phyloP scores from a whole-genome alignment of 2,797 vertebrate genomes.

The Poecilia gillii region DNA sequence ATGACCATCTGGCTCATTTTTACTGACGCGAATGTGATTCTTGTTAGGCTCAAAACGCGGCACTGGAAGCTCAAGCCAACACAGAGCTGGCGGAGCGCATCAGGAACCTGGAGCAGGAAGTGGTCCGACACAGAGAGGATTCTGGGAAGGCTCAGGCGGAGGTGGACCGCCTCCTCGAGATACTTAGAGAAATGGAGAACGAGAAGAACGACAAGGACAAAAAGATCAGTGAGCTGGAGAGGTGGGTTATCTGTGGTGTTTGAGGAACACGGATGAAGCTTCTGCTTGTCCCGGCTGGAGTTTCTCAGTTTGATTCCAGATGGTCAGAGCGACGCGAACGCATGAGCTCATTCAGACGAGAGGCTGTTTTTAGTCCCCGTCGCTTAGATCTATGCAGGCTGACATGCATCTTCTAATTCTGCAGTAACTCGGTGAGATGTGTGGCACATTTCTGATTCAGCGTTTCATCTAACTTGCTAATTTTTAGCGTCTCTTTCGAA shows the following conservation, averaged over 20 bases:
- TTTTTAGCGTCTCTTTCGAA: background rate
- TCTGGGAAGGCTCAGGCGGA: slow-evolving; percentile 94
- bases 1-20: background rate
- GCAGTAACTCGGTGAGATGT: background rate
- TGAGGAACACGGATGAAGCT: background rate
- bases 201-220: slow-evolving; percentile 99
- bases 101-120: slow-evolving; percentile 90
- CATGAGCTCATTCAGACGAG: background rate
- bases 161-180: slow-evolving; percentile 96
- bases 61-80: slow-evolving; percentile 91
- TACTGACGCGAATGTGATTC: background rate
- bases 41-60: slow-evolving; percentile 88
- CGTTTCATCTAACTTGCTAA: background rate
- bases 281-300: background rate
- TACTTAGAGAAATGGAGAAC: slow-evolving; percentile 97
- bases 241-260: slow-evolving; percentile 77
- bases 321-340: background rate
- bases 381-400: background rate
- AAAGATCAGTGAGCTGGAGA: slow-evolving; percentile 96
- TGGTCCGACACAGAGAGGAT: slow-evolving; percentile 88
- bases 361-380: background rate
- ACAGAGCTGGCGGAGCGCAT: slow-evolving; percentile 90
- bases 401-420: background rate
- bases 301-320: background rate
- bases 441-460: background rate